Evolutionary conservation across 2,888 invertebrate species (phyloP).

Genomic region (Caenorhabditis sp.): DNA sequence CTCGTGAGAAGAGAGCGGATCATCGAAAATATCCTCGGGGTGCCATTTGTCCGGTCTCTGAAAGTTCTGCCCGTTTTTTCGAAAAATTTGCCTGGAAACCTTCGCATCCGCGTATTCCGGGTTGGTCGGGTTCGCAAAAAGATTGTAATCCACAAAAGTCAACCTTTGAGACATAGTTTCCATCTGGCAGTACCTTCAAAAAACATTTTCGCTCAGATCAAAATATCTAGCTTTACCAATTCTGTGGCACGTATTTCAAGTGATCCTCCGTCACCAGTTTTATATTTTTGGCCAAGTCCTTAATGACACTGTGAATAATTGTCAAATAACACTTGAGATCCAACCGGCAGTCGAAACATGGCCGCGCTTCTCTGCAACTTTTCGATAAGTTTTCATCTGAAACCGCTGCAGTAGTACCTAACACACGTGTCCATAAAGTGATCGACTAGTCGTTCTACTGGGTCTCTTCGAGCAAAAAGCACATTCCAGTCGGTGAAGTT

Average conservation of each 20-base stretch:
- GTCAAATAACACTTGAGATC: constrained; percentile 33
- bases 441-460: constrained; percentile 31
- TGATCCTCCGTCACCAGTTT: constrained; percentile 21
- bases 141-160: constrained; percentile 19
- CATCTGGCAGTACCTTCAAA: constrained; percentile 29
- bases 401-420: constrained; percentile 18
- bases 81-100: neutral
- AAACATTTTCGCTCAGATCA: neutral
- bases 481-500: constrained; percentile 33
- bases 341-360: constrained; percentile 28
- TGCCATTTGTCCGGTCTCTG: constrained; percentile 21
- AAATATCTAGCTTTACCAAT: constrained; percentile 2
- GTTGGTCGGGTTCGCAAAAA: constrained; percentile 24
- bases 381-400: neutral
- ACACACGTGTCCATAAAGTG: constrained; percentile 42
- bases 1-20: constrained; percentile 18
- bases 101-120: constrained; percentile 32
- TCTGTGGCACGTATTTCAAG: constrained; percentile 33
- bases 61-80: neutral
- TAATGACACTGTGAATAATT: constrained; percentile 14
- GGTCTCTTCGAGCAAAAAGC: constrained; percentile 24
- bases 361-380: constrained; percentile 27
- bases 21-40: constrained; percentile 22
- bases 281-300: neutral
- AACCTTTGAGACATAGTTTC: constrained; percentile 20